A percentile compares a stretch with the other conserved stretches of the same genome.
These are phyloP conservation scores for Grus americana DNA, from an alignment of 2,113 vertebrate species.

Conservation along the genomic window DNA sequence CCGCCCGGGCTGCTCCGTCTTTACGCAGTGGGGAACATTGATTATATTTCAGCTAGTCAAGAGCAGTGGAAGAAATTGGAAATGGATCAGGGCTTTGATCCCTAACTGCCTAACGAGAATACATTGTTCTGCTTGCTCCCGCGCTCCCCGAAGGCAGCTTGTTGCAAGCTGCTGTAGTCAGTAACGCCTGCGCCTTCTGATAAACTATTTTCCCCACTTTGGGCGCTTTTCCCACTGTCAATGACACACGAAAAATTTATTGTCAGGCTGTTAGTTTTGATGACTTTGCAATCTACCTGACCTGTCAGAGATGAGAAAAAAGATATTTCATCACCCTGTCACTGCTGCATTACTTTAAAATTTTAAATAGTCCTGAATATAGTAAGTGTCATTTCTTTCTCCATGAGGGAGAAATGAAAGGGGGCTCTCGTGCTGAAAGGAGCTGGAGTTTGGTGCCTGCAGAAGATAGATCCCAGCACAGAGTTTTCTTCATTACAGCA, in stretches of 20 bases:
- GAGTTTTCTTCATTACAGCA: not conserved
- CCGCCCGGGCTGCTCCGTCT: not conserved
- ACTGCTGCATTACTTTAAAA: not conserved
- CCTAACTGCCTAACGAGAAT: not conserved
- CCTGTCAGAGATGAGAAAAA: not conserved
- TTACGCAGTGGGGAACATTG: not conserved
- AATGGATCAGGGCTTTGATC: not conserved
- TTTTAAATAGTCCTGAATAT: not conserved
- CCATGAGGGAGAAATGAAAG: not conserved
- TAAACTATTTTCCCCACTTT: not conserved
- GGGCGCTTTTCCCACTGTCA: not conserved
- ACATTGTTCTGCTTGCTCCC: not conserved
- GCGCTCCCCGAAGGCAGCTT: not conserved
- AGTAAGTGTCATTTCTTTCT: not conserved
- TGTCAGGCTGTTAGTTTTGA: not conserved
- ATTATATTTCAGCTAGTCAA: not conserved
- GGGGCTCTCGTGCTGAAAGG: not conserved
- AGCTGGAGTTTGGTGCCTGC: not conserved
- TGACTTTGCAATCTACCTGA: not conserved
- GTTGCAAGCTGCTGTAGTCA: not conserved
- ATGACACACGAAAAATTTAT: not conserved
- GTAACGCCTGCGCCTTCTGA: accelerated
- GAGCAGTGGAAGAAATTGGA: not conserved
- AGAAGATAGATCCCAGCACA: not conserved
- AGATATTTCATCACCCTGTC: not conserved